Evolutionary conservation across 2,113 vertebrate species (phyloP).

Genomic region (Dipodomys merriami): DNA sequence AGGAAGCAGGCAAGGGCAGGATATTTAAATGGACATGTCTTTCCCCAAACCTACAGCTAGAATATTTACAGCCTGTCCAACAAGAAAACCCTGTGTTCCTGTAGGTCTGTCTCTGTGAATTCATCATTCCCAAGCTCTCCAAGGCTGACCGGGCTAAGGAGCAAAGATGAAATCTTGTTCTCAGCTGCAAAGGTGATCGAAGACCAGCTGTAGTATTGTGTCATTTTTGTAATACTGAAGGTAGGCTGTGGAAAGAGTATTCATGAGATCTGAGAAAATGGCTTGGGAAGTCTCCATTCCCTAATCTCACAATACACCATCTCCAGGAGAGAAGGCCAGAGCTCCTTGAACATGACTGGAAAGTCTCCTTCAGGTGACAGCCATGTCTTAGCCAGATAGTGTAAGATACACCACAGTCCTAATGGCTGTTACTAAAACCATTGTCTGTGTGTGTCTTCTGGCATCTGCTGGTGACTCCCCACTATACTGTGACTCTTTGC

Average conservation of each 20-base stretch:
- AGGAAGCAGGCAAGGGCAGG: not conserved
- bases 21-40: not conserved
- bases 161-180: slow-evolving; percentile 8
- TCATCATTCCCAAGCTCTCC: not conserved
- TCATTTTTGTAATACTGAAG: not conserved
- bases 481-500: not conserved
- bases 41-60: not conserved
- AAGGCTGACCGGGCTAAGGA: not conserved
- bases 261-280: not conserved
- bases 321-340: not conserved
- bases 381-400: not conserved
- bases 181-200: not conserved
- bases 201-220: not conserved
- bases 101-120: not conserved
- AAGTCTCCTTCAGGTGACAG: not conserved
- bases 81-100: not conserved
- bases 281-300: not conserved
- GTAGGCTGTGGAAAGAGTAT: not conserved
- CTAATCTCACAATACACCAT: not conserved
- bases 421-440: not conserved
- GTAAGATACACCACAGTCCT: not conserved
- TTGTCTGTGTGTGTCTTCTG: not conserved
- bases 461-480: not conserved
- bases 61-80: not conserved
- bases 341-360: not conserved